Evolutionary conservation across 53 echinoderm and acorn worm genomes (phyloP).

Genomic region (Crossaster papposus): DNA sequence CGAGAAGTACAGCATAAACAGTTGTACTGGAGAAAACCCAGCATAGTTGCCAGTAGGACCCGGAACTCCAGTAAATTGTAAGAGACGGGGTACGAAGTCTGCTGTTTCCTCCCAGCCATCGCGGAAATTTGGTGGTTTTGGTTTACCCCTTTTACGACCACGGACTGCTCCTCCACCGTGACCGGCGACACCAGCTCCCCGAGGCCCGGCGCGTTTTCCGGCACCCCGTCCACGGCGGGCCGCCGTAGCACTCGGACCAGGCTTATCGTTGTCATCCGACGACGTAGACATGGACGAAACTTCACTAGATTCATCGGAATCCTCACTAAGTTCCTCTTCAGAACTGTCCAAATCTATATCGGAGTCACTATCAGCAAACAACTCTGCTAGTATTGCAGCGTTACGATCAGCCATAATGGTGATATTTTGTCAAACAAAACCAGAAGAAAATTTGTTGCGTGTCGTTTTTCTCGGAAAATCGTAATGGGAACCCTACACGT

Average conservation of each 20-base stretch:
- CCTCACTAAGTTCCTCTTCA: too few relatives aligned
- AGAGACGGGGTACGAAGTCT: not conserved
- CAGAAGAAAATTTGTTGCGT: not conserved
- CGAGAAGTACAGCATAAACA: slow-evolving; percentile 50
- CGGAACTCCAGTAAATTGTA: slow-evolving; percentile 24
- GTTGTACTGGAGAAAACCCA: slow-evolving; percentile 46
- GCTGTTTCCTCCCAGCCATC: slow-evolving; percentile 12
- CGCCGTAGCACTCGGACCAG: slow-evolving; percentile 8
- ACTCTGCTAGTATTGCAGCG: not conserved
- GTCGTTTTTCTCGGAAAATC: too few relatives aligned
- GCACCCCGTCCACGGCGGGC: not conserved
- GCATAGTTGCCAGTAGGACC: slow-evolving; percentile 33
- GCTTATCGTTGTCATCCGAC: not conserved
- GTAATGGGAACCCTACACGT: slow-evolving; percentile 6
- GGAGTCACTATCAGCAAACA: slow-evolving; percentile 29
- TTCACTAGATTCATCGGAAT: not conserved
- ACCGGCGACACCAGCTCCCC: not conserved
- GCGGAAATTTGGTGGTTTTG: not conserved
- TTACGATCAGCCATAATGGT: too few relatives aligned
- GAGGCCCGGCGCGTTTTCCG: not conserved
- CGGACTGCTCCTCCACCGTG: not conserved
- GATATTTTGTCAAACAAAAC: too few relatives aligned
- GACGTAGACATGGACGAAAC: not conserved
- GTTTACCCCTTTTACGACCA: not conserved
- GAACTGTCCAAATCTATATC: too few relatives aligned